Base-by-base conservation (phyloP, 2,888 invertebrate species). In the Diabrotica balteata region DNA sequence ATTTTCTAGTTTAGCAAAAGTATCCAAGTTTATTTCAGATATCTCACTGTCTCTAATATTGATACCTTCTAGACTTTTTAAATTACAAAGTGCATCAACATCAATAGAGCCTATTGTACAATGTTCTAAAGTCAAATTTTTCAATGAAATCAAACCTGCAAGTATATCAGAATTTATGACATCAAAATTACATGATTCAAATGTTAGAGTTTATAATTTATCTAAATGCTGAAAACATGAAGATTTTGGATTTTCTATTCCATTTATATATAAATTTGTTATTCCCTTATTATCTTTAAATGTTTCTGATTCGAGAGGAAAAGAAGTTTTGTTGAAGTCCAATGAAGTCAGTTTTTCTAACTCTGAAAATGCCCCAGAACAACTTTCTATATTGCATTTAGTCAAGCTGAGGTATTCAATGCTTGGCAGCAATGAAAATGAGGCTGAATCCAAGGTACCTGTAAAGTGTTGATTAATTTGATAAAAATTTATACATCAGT, bases 1-100 rank as follows among this genome's bases (percentile, higher is more conserved):
- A n/a, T 63, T 63, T 11, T 17, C 8, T 17, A 63, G 17, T 11
- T 63, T 57, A 8, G 5, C 17, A 44, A 63, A 50, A 45, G 43
- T 22, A 17, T 57, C 46, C 44, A 49, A 54, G 47, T 45, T 51
- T 44, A 63, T 32, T 44, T 57, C 63, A 7, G 55, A n/a, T 57
- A 63, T 63, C 49, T 57, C 57, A 57, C 42, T 44, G 51, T 63
- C 63, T 63, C 63, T 63, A 44, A 63, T 51, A 54, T 63, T 49
- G 9, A 63, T 43, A 9, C 45, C 63, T 51, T 63, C 50, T 45
- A 63, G 43, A 9, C 51, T 5, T 9, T 17, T 8, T 44, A 63
- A 11, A 10, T 63, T 44, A 22, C 44, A 44, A 11, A 63, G 57
- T 50, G 50, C n/a, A 11, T 57, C 49, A 57, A 43, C n/a, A 17